Conservation (phyloP, 2,797 vertebrate species). For the Centropyge bicolor region DNA sequence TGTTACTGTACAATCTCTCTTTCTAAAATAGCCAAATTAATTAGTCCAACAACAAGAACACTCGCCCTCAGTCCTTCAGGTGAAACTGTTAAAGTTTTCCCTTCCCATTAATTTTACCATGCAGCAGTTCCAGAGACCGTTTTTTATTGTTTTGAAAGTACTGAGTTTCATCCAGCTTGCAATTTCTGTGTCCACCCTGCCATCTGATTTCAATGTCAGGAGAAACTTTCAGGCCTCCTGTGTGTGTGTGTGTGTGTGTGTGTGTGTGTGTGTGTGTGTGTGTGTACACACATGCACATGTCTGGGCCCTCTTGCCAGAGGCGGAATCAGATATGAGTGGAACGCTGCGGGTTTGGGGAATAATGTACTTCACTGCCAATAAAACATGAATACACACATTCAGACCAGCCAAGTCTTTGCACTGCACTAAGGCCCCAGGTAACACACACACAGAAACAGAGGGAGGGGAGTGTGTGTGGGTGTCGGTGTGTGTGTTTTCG, state of each 20-base stretch:
- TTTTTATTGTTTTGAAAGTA: conserved; percentile 74
- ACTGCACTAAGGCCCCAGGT: conserved; percentile 62
- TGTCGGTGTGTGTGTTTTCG: conserved; percentile 1
- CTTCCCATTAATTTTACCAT: conserved; percentile 40
- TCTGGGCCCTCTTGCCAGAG: conserved; percentile 66
- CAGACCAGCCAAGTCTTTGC: conserved; percentile 69
- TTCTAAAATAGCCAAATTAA: conserved; percentile 36
- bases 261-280: conserved; percentile 36
- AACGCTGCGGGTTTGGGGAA: conserved; percentile 83
- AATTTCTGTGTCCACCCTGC: conserved; percentile 62
- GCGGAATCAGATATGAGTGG: conserved; percentile 84
- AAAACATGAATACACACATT: conserved; percentile 86
- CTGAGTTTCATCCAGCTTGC: conserved; percentile 71
- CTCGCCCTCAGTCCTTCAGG: conserved; percentile 30
- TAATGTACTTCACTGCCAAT: conserved; percentile 83
- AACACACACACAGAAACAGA: conserved; percentile 38
- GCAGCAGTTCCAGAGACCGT: conserved; percentile 23
- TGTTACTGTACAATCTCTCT: neutral
- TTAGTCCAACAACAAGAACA: conserved; percentile 47
- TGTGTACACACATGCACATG: conserved; percentile 6
- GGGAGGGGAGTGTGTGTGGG: neutral
- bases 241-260: conserved; percentile 29
- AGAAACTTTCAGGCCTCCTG: conserved; percentile 52
- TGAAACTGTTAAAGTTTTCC: conserved; percentile 56
- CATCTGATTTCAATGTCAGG: conserved; percentile 73